phyloP scores from a whole-genome alignment of 2,888 invertebrate genomes.

The Drosophila longiperda region DNA sequence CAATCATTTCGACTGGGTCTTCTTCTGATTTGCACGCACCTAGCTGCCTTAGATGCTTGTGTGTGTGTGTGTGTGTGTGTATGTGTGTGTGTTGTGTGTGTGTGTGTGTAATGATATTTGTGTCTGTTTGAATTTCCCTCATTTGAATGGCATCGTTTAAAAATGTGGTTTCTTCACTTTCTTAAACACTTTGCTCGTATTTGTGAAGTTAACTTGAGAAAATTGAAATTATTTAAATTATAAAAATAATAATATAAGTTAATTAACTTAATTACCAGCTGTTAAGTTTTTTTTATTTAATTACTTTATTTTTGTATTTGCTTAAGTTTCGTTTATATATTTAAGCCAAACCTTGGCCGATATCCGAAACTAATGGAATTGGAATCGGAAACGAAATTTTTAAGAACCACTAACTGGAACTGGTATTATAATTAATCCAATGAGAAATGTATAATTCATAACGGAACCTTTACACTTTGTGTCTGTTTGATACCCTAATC shows the following conservation, averaged over 20 bases:
- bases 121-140: slow-evolving; percentile 36
- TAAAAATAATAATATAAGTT: background rate
- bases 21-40: slow-evolving; percentile 12
- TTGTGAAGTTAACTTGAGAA: background rate
- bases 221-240: background rate
- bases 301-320: background rate
- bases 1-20: slow-evolving; percentile 33
- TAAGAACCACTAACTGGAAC: background rate
- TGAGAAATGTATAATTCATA: too few species aligned
- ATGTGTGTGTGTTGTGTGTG: background rate
- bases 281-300: background rate
- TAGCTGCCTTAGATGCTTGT: background rate
- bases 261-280: background rate
- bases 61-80: background rate
- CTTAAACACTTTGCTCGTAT: background rate
- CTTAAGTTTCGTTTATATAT: background rate
- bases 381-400: background rate
- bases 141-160: slow-evolving; percentile 30
- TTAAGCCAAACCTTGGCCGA: background rate
- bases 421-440: background rate
- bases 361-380: background rate
- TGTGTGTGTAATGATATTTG: background rate
- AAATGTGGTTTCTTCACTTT: background rate
- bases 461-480: too few species aligned
- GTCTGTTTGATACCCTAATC: too few species aligned